phyloP scores from a whole-genome alignment of 2,888 invertebrate genomes.

The Acronicta alni region DNA sequence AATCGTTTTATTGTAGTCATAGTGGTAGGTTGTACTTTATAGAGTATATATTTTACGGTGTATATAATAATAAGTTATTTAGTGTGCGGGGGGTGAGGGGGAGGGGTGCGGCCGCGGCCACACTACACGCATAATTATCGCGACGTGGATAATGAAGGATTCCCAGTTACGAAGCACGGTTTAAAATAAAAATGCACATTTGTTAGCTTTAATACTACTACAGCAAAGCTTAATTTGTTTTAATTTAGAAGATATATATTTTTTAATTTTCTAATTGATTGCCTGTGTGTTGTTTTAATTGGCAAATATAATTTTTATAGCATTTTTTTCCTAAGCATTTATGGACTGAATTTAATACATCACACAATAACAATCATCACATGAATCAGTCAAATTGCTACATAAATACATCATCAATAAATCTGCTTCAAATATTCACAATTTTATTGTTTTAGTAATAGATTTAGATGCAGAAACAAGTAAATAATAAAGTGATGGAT shows the following conservation, averaged over 20 bases:
- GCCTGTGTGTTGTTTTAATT: slow-evolving; percentile 62
- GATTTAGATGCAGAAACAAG: slow-evolving; percentile 69
- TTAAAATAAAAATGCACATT: slow-evolving; percentile 82
- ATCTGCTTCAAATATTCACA: slow-evolving; percentile 61
- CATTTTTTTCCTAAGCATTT: slow-evolving; percentile 68
- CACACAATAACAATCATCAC: slow-evolving; percentile 80
- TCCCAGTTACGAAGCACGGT: slow-evolving; percentile 69
- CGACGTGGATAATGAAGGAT: slow-evolving; percentile 53
- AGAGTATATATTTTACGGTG: slow-evolving; percentile 80
- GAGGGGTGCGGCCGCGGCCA: slow-evolving; percentile 18
- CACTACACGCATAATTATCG: slow-evolving; percentile 22
- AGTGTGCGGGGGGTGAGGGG: slow-evolving; percentile 59
- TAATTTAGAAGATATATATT: slow-evolving; percentile 59
- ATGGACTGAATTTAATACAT: slow-evolving; percentile 77
- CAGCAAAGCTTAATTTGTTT: slow-evolving; percentile 78
- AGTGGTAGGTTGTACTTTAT: slow-evolving; percentile 84
- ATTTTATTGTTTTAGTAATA: slow-evolving; percentile 64
- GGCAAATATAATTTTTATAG: slow-evolving; percentile 63
- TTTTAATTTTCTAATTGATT: slow-evolving; percentile 57
- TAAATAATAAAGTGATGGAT: slow-evolving; percentile 22
- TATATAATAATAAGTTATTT: slow-evolving; percentile 82
- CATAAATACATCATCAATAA: too few relatives aligned
- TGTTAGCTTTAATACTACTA: slow-evolving; percentile 80
- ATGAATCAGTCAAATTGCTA: slow-evolving; percentile 64
- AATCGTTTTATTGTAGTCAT: slow-evolving; percentile 88